Base-by-base conservation (phyloP, 2,797 vertebrate genomes). In the Etheostoma perlongum region DNA sequence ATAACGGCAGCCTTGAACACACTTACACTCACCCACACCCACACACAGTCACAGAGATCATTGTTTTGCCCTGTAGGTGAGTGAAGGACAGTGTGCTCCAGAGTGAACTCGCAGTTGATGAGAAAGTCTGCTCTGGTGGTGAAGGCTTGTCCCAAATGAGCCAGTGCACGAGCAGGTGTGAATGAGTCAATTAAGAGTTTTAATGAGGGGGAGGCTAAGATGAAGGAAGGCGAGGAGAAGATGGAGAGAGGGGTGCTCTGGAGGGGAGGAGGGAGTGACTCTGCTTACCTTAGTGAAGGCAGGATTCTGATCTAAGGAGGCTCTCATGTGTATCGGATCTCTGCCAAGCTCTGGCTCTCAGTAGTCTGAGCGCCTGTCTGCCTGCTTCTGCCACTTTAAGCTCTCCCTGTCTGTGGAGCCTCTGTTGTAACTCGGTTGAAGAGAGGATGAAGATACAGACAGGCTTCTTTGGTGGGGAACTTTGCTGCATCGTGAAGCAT, bases 111-210 rank as follows among this genome's bases (percentile, higher is more conserved):
- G 40, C 78, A 67, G 73, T 68, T 92, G 93, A 94, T 91, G 89
- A 92, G 93, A 90, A 92, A 93, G 92, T 89, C 91, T 93, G 90
- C 87, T 91, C 83, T 72, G 83, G 78, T 69, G 82, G 72, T 85
- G 69, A 80, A 90, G 81, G 70, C 73, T 76, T 65, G 83, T 92
- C 92, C 91, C 93, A 92, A 84, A 91, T 90, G 90, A 92, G 85
- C 79, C 87, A 67, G 80, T 85, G 87, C 89, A 91, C 76, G 74
- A 91, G 90, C 91, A 92, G 91, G 91, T 94, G 92, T 89, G 92
- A 93, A 91, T 85, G 82, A 93, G 91, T 93, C 91, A 93, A 94
- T 94, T 93, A 93, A 87, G 85, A 90, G 71, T 93, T 93, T 93
- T 93, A 94, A 93, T 93, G 90, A 93, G 84, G 71, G 78, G 87